Evolutionary conservation across 1,140 invertebrate species (phyloP), one percentile per base, ranked within the genome.

Genomic region (Drosophila funebris): DNA sequence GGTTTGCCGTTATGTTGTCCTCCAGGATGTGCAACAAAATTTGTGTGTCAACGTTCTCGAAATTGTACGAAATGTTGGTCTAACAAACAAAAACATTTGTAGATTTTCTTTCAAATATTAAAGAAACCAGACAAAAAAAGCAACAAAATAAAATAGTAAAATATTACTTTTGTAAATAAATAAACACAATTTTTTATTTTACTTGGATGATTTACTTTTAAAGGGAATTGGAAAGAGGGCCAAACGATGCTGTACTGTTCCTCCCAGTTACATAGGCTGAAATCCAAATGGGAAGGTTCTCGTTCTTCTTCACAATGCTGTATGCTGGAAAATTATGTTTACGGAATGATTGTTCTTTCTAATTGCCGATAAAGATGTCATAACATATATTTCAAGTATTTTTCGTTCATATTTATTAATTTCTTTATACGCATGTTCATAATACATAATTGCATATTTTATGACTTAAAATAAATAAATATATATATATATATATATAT

Each of bases 91-190:
- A 75, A 81, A 50, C 50, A 82, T 80, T 85, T 83, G 73, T 78
- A 78, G 70, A 82, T 79, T 82, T 83, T 83, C 71, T 80, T 85
- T 84, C 22, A 29, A 66, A 70, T 44, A 85, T 82, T 72, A 36
- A 80, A 78, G 37, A 72, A 73, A 61, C 37, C 70, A 60, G 56
- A 73, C 39, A 73, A 54, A 41, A 31, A 27, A 53, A 54, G 62
- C 80, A 82, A 83, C 69, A 82, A 81, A 87, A 90, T 90, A 90
- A 90, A 90, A 90, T 84, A 88, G 83, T 82, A 90, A 90, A 90
- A 90, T 90, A 90, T 90, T 90, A 90, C 87, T 90, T 90, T 90
- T 90, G 88, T 90, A 90, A 90, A 90, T 90, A 90, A 90, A 88
- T 46, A 48, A 13, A 41, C n/a, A 14, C 41, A 9, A 46, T 57